Conservation (phyloP, 2,888 invertebrate species). For the Artemia sinica region DNA sequence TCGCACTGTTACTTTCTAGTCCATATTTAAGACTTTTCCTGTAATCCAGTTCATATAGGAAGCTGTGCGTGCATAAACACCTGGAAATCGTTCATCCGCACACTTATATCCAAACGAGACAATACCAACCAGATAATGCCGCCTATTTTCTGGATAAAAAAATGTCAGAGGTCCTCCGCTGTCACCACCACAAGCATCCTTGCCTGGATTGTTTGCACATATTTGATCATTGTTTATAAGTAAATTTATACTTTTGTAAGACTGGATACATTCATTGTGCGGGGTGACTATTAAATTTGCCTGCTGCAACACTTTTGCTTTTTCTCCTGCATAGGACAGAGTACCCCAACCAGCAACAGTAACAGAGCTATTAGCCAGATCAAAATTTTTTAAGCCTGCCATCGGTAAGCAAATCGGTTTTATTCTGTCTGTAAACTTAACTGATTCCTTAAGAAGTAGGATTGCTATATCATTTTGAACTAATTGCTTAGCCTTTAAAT, state of each 20-base stretch:
- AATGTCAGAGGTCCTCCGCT: background rate
- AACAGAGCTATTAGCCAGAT: too few species aligned
- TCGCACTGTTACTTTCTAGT: too few species aligned
- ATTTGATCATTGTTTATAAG: background rate
- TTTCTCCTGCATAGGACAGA: too few species aligned
- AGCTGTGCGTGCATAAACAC: background rate
- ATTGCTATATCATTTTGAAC: too few species aligned
- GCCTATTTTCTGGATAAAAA: background rate
- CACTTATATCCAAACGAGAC: constrained; percentile 12
- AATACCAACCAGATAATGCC: background rate
- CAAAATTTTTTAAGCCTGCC: too few species aligned
- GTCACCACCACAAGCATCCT: background rate
- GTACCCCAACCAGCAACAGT: too few species aligned
- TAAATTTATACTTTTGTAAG: background rate
- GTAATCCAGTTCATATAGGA: background rate
- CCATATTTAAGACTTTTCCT: too few species aligned
- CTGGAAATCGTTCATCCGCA: background rate
- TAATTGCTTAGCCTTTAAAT: too few species aligned
- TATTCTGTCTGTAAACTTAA: too few species aligned
- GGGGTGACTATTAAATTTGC: background rate
- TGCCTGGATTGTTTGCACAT: background rate
- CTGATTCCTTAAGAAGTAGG: too few species aligned
- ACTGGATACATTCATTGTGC: background rate
- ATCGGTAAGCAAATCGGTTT: too few species aligned
- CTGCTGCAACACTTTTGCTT: background rate